Evolutionary conservation across 1,140 invertebrate genomes (phyloP), one percentile per base, ranked within the genome.

Genomic region (Drosophila sp.): DNA sequence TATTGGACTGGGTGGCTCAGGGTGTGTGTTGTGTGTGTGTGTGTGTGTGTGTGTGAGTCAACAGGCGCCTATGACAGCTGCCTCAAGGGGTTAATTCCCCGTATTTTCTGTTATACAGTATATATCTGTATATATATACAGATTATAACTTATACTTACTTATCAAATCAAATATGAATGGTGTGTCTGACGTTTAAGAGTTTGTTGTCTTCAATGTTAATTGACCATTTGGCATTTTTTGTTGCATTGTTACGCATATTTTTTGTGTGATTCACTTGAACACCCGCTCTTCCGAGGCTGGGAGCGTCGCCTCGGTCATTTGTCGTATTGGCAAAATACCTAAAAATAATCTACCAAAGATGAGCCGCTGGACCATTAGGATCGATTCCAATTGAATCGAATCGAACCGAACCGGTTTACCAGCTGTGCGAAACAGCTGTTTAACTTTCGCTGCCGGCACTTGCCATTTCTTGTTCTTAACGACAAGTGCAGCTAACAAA

Each of bases 391-490:
- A n/a, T n/a, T n/a, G n/a, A n/a, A n/a, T n/a, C n/a, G n/a, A n/a
- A n/a, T n/a, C n/a, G n/a, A 21, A 21, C 18, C 6, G 18, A 51
- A 78, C 78, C 82, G 83, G 82, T 87, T 87, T 82, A 7, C 62
- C 82, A 86, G 81, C 81, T 86, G 81, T 75, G 63, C 62, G 64
- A 81, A 54, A 25, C 64, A 57, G 51, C 63, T 57, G 59, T 73
- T 36, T 16, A 82, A 87, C 83, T 87, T 87, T 89, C 83, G 82
- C 82, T 86, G 78, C 62, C 64, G 40, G 61, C 61, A 53, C n/a
- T 63, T 72, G 53, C 54, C 75, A 76, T 57, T 74, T 77, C 65
- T 86, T 84, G 78, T 86, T 84, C 82, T 77, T 66, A 62, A 36
- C 61, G 57, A 72, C 76, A 80, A 63, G 54, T 64, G 65, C 70